Conservation (phyloP, 2,797 vertebrate genomes). For the Manis pentadactyla region DNA sequence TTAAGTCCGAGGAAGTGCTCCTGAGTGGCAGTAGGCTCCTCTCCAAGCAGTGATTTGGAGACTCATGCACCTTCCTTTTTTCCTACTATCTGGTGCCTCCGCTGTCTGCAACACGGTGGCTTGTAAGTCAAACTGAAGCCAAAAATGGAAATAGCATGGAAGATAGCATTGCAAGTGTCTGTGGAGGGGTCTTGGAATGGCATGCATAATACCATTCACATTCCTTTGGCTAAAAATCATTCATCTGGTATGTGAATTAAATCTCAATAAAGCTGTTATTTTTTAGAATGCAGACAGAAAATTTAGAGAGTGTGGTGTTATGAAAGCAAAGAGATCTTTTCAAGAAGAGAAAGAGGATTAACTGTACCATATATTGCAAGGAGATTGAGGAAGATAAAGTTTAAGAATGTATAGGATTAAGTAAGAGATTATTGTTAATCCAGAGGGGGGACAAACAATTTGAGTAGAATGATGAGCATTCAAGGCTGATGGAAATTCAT, state of each 20-base stretch:
- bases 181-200: background rate
- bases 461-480: background rate
- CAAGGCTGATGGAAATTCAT: background rate
- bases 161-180: background rate
- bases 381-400: background rate
- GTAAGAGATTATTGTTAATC: background rate
- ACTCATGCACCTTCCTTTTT: background rate
- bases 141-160: background rate
- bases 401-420: background rate
- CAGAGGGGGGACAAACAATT: background rate
- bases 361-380: background rate
- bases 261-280: background rate
- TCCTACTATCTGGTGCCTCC: background rate
- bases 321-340: background rate
- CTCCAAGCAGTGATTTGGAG: background rate
- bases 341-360: background rate
- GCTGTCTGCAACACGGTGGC: background rate
- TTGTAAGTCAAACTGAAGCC: background rate
- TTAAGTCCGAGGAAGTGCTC: background rate
- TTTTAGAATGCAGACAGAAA: background rate
- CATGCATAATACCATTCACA: background rate
- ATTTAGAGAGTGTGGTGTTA: background rate
- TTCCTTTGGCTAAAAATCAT: background rate
- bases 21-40: background rate
- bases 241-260: background rate